phyloP scores from a whole-genome alignment of 2,797 vertebrate genomes.

The Acridotheres tristis region DNA sequence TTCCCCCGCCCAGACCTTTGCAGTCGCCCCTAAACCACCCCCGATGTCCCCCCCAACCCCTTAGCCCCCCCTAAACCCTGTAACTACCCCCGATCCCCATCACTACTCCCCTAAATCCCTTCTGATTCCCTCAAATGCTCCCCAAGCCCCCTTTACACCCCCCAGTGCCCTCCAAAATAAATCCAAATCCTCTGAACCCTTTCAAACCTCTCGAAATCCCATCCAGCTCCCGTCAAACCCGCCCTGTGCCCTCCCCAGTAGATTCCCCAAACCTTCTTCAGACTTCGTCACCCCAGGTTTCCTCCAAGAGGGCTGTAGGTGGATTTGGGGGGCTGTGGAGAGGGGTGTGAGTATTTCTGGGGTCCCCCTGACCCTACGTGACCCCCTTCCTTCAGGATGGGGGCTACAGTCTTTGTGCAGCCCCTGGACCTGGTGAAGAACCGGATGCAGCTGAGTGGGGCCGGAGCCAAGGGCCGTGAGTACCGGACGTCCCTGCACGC shows the following conservation, averaged over 20 bases:
- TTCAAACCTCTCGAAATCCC: neutral
- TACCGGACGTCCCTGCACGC: neutral
- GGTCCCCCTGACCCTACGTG: neutral
- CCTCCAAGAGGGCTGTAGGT: neutral
- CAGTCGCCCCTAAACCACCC: neutral
- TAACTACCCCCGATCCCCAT: neutral
- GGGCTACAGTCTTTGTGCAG: neutral
- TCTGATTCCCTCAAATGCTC: neutral
- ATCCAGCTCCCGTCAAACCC: neutral
- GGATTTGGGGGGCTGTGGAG: neutral
- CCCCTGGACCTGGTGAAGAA: slow-evolving; percentile 3
- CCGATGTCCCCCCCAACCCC: neutral
- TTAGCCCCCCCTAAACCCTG: neutral
- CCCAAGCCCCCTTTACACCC: too few relatives aligned
- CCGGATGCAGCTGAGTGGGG: slow-evolving; percentile 42
- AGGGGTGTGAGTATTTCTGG: neutral
- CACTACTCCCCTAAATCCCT: too few relatives aligned
- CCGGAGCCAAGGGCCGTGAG: neutral
- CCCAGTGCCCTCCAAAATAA: neutral
- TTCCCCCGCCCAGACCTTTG: neutral
- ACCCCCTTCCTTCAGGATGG: neutral
- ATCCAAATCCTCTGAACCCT: neutral
- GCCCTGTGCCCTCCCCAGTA: too few relatives aligned
- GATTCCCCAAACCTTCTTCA: neutral
- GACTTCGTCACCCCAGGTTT: too few relatives aligned